Base-by-base conservation (phyloP, 2,113 vertebrate species). In the Anolis sagrei region DNA sequence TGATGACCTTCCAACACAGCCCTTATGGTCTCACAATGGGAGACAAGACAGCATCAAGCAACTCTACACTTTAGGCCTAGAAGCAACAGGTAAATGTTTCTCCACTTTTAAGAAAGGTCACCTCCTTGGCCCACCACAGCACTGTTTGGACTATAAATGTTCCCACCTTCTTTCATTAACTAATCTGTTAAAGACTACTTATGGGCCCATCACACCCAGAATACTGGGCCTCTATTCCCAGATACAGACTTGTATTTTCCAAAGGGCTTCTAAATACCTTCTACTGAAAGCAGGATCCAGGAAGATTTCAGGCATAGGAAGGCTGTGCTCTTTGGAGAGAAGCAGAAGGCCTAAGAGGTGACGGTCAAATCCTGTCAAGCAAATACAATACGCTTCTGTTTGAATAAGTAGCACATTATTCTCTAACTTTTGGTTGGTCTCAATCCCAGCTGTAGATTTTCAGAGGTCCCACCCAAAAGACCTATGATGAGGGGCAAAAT, bases 341-440 rank as follows among this genome's bases (percentile, higher is more conserved):
- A 99, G 97, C 54, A 96, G 96, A 54, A 99, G 96, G 66, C 98
- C 99, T 78, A 99, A 91, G 39, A 99, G 97, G 90, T 99, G 98
- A 81, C 99, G 96, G 93, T 99, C 99, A 96, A 99, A 98, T 79
- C 99, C 99, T 99, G 93, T 36, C 34, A 70, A 89, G 82, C 10
- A 93, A 95, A 92, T 2, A 82, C 69, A 92, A 93, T 77, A 89
- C 7, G 36, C 25, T 29, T 90, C 49, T 34, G 21, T 32, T 66
- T 64, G 13, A 49, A 62, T 9, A 68, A n/a, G 8, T 51, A 34
- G 16, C 18, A 9, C 2, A 3, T 23, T 44, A 5, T 54, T 36
- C 21, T 73, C 49, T 73, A 39, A 18, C 23, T 36, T 5, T 25
- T 61, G 32, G 49, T 27, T 58, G 36, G 21, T 29, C 14, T 58